Percentiles rank a stretch among this genome's conserved stretches.
These are phyloP conservation scores for Geophilus truncorum DNA, from an alignment of 2,888 invertebrate genomes.

Conservation along the genomic window DNA sequence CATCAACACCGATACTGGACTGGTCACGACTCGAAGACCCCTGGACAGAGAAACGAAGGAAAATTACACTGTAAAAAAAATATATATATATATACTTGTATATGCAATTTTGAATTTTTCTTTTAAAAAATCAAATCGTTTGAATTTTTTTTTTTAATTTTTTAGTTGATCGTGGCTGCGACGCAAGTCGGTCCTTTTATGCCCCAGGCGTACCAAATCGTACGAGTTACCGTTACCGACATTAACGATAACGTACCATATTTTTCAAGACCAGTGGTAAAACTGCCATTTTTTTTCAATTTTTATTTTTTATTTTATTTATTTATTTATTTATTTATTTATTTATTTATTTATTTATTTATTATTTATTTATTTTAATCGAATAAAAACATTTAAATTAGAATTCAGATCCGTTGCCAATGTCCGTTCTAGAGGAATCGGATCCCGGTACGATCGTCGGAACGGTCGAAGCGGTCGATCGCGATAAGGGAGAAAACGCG, in stretches of 20 bases:
- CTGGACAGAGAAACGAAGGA: constrained; percentile 70
- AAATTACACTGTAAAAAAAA: constrained; percentile 65
- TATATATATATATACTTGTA: no score
- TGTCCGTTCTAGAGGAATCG: constrained; percentile 63
- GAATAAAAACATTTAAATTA: constrained; percentile 45
- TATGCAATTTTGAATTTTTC: no score
- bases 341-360: no score
- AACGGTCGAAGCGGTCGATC: constrained; percentile 64
- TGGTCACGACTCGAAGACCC: constrained; percentile 63
- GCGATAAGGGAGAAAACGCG: constrained; percentile 69
- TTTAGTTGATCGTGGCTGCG: constrained; percentile 60
- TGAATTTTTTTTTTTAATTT: neutral
- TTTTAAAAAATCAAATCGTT: neutral
- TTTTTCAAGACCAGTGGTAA: constrained; percentile 63
- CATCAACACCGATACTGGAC: constrained; percentile 63
- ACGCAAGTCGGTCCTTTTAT: constrained; percentile 68
- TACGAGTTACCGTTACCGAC: constrained; percentile 64
- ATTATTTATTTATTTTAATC: no score
- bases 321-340: no score
- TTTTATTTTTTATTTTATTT: no score
- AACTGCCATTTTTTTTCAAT: no score
- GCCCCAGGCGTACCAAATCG: constrained; percentile 65
- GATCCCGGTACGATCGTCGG: constrained; percentile 63
- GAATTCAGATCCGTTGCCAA: constrained; percentile 62
- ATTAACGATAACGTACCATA: constrained; percentile 74